Evolutionary conservation across 2,888 invertebrate species (phyloP), one percentile per base, ranked within the genome.

Genomic region (Cremastinae sp.): DNA sequence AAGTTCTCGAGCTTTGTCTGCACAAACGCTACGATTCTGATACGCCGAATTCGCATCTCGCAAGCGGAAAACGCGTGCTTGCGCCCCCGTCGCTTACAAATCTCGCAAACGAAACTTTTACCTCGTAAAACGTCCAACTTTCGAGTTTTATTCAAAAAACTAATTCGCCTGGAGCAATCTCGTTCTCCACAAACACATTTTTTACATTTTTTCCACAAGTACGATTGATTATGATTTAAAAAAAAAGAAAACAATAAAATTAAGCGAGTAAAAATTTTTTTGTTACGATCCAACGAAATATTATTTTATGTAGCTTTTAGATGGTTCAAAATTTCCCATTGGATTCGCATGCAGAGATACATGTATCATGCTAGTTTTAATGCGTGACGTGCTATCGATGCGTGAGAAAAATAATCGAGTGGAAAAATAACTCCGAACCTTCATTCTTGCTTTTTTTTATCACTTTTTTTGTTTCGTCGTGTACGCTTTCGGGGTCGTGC

Each of bases 351-450:
- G 34, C n/a, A 38, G 20, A 4, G n/a, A n/a, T n/a, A 28, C 28
- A 28, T 28, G 28, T 3, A 28, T 28, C 2, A 28, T 28, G 28
- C 28, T n/a, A n/a, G n/a, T n/a, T n/a, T n/a, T n/a, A 28, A 53
- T 5, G 54, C 18, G 45, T 34, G 16, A n/a, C n/a, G n/a, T n/a
- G n/a, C n/a, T 53, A 53, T 45, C 20, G 70, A 53, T 43, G 7
- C 59, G 28, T 45, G 22, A 65, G 51, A 61, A 59, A 61, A 66
- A 53, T 77, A 62, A 65, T 75, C 68, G 78, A 77, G 66, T 78
- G 79, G 78, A 82, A 82, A 53, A 65, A 53, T 7, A 83, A 80
- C 81, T 82, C 80, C 84, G 85, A 86, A 87, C 88, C 88, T 88
- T 87, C 76, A 80, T 78, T 84, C 78, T n/a, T n/a, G n/a, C n/a